phyloP scores from a whole-genome alignment of 2,113 vertebrate genomes.

The Fregetta grallaria region DNA sequence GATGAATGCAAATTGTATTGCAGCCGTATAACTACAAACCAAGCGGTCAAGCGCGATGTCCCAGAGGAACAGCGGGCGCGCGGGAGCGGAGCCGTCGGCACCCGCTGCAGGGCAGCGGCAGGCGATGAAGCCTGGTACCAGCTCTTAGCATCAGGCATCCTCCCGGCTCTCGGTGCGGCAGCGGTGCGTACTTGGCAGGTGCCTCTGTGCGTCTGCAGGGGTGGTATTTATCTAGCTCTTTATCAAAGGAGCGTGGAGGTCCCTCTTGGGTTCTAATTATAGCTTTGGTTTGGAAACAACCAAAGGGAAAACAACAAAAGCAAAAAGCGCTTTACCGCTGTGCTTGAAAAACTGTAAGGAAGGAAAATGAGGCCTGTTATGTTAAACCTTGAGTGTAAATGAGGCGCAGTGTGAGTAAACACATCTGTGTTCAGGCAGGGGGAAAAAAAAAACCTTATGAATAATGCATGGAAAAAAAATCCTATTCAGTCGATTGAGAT shows the following conservation, averaged over 20 bases:
- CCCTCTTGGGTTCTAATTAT: slow-evolving; percentile 66
- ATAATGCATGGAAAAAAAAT: slow-evolving; percentile 35
- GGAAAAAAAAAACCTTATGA: background rate
- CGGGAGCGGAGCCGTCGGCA: background rate
- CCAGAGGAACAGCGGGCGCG: background rate
- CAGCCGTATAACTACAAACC: background rate
- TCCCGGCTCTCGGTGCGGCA: background rate
- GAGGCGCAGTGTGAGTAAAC: slow-evolving; percentile 76
- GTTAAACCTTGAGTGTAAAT: slow-evolving; percentile 70
- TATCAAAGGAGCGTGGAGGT: slow-evolving; percentile 61
- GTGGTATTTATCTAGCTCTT: slow-evolving; percentile 42
- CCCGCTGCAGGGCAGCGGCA: background rate
- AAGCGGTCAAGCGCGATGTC: background rate
- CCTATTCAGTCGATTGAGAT: background rate
- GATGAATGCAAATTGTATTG: background rate
- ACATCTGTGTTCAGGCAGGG: slow-evolving; percentile 69
- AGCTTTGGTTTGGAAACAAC: slow-evolving; percentile 60
- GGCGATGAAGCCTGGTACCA: background rate
- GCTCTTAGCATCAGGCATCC: slow-evolving; percentile 17
- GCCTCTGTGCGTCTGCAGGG: background rate
- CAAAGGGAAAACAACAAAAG: slow-evolving; percentile 34
- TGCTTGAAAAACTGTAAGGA: background rate
- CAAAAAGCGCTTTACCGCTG: background rate
- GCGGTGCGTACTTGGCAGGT: background rate
- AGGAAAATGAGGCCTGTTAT: slow-evolving; percentile 39